Evolutionary conservation across 2,888 invertebrate species (phyloP).

Genomic region (Caenorhabditis doughertyi): DNA sequence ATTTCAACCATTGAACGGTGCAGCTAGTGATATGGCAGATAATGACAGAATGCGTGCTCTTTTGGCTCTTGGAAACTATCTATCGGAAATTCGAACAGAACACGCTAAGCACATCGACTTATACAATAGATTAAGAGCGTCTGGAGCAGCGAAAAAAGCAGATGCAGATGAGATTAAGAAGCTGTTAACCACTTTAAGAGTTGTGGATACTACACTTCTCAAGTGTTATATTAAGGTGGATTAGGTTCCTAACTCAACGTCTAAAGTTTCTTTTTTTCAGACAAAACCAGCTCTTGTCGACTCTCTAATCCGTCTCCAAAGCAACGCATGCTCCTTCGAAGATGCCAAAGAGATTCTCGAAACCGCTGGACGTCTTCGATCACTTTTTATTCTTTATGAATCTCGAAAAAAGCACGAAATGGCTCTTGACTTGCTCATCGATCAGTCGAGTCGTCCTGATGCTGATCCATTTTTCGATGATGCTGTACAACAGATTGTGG

Average conservation of each 20-base stretch:
- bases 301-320: constrained; percentile 90
- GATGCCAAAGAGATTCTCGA: constrained; percentile 94
- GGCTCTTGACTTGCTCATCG: constrained; percentile 91
- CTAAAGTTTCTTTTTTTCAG: no score
- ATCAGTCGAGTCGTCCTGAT: constrained; percentile 86
- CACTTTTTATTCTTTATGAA: constrained; percentile 95
- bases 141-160: constrained; percentile 30
- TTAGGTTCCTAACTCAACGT: no score
- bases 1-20: background rate
- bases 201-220: constrained; percentile 96
- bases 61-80: constrained; percentile 92
- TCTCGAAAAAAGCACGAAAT: constrained; percentile 94
- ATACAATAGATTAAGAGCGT: constrained; percentile 33
- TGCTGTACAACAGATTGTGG: constrained; percentile 91
- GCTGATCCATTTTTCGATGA: constrained; percentile 85
- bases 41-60: constrained; percentile 88
- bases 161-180: constrained; percentile 47
- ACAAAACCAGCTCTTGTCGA: constrained; percentile 96
- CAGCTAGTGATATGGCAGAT: constrained; percentile 68
- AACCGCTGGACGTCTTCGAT: constrained; percentile 84
- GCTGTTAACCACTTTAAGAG: constrained; percentile 87
- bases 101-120: constrained; percentile 57
- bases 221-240: constrained; percentile 97
- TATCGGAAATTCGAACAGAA: constrained; percentile 86
- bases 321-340: constrained; percentile 92